phyloP scores from a whole-genome alignment of 2,113 vertebrate species.

The Epinephelus lanceolatus region DNA sequence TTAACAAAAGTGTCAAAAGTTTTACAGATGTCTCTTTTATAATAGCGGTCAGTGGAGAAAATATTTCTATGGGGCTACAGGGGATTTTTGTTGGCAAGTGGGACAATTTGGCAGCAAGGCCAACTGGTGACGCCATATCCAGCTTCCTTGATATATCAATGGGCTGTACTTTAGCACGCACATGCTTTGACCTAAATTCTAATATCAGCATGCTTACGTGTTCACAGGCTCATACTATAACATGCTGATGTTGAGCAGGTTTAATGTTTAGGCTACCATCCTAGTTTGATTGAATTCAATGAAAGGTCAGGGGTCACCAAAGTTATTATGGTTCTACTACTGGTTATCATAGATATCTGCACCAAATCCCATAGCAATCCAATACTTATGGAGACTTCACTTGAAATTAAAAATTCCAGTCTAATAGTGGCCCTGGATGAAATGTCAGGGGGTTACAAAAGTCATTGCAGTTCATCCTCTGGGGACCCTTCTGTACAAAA shows the following conservation, averaged over 20 bases:
- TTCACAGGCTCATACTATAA: not conserved
- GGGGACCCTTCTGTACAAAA: not conserved
- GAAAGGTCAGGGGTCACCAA: not conserved
- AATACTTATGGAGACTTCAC: not conserved
- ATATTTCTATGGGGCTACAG: not conserved
- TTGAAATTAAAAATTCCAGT: not conserved
- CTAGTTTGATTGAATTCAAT: not conserved
- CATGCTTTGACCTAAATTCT: conserved; percentile 1
- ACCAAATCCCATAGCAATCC: not conserved
- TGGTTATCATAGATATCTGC: not conserved
- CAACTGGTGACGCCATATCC: not conserved
- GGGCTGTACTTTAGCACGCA: not conserved
- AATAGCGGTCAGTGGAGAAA: not conserved
- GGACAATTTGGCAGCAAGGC: not conserved
- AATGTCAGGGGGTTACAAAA: not conserved
- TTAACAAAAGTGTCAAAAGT: not conserved
- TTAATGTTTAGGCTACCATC: not conserved
- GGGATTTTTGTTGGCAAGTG: not conserved
- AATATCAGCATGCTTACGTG: not conserved
- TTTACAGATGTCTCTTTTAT: not conserved
- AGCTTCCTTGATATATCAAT: not conserved
- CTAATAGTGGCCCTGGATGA: not conserved
- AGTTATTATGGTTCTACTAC: not conserved
- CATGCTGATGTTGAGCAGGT: not conserved
- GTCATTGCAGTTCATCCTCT: not conserved